Evolutionary conservation across 2,888 invertebrate genomes (phyloP).

Genomic region (Thysanoteuthis rhombus): DNA sequence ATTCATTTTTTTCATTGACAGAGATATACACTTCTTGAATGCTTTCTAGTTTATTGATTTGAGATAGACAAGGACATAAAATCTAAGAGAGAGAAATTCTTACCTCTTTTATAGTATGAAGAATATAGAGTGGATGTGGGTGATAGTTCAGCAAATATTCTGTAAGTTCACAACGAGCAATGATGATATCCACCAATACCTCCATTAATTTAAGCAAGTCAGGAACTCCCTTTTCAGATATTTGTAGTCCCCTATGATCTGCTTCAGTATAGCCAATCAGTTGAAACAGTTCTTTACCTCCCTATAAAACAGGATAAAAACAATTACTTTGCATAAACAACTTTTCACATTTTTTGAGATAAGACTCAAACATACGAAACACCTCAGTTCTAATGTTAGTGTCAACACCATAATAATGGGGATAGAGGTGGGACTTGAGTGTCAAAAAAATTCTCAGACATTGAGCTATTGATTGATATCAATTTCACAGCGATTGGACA

Average conservation of each 20-base stretch:
- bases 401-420: no score
- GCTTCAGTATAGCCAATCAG: not conserved
- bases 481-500: no score
- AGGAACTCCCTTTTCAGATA: not conserved
- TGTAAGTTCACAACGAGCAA: constrained; percentile 24
- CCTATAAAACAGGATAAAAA: not conserved
- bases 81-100: not conserved
- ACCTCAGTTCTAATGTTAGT: no score
- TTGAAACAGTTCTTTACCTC: not conserved
- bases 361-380: not conserved
- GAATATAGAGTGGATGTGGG: not conserved
- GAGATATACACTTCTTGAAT: no score
- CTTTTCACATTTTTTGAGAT: not conserved
- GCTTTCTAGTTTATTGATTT: no score
- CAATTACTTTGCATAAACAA: not conserved
- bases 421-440: no score
- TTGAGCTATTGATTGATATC: no score
- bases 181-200: not conserved
- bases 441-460: no score
- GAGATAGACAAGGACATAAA: no score
- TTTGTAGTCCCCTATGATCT: not conserved
- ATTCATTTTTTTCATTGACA: no score
- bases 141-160: not conserved
- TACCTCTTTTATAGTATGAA: not conserved
- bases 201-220: not conserved